Conservation (phyloP, 2,888 invertebrate species). For the Microctonus hyperodae region DNA sequence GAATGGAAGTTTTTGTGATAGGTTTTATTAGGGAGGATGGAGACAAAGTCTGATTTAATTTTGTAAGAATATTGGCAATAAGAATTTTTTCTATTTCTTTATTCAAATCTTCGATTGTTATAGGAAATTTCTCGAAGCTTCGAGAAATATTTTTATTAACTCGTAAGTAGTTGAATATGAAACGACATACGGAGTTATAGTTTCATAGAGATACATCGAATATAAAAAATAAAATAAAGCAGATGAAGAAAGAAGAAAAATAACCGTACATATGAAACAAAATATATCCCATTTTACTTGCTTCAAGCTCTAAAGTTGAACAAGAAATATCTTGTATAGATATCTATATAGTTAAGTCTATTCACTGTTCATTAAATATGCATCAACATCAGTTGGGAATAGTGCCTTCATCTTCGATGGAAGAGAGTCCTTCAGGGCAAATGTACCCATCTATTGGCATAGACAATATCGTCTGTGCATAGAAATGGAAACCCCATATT, state of each 20-base stretch:
- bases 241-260: neutral
- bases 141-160: no score
- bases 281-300: neutral
- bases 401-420: constrained; percentile 3
- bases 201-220: constrained; percentile 2
- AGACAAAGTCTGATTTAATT: no score
- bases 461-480: constrained; percentile 10
- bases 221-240: neutral
- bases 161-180: no score
- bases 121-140: no score
- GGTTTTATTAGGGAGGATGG: no score
- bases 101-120: no score
- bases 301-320: neutral
- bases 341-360: neutral
- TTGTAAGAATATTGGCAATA: no score
- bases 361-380: constrained; percentile 15
- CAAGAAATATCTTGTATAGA: neutral
- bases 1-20: no score
- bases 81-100: no score
- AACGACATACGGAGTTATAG: no score
- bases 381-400: constrained; percentile 6
- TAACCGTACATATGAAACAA: neutral
- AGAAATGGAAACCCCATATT: constrained; percentile 9
- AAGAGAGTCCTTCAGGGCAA: constrained; percentile 11
- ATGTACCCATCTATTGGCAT: constrained; percentile 13